These are phyloP conservation scores for Psettodes erumei DNA, from an alignment of 2,113 vertebrate genomes.

Conservation along the genomic window DNA sequence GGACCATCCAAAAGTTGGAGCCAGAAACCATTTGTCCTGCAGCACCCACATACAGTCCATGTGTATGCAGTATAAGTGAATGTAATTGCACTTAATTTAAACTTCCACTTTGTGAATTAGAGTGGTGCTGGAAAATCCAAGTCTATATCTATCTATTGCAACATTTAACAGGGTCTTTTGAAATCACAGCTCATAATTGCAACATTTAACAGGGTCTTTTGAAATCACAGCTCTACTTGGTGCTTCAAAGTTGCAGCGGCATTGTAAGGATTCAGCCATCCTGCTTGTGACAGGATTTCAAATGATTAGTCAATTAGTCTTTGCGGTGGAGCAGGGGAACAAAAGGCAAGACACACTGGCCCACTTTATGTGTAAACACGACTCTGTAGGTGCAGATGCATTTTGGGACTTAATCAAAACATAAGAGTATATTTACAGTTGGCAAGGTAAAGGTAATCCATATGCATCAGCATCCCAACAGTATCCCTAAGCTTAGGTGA, in stretches of 20 bases:
- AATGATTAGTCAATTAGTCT: constrained; percentile 47
- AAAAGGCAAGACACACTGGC: constrained; percentile 9
- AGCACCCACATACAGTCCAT: constrained; percentile 4
- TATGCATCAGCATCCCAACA: constrained; percentile 32
- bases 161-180: constrained; percentile 7
- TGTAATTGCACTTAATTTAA: constrained; percentile 6
- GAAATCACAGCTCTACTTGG: neutral
- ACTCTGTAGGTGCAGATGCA: constrained; percentile 13
- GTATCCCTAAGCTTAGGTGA: constrained; percentile 26
- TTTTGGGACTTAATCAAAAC: constrained; percentile 34
- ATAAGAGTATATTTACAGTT: constrained; percentile 24
- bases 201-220: constrained; percentile 6
- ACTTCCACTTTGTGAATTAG: neutral
- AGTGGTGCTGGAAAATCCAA: no score
- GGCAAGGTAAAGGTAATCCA: constrained; percentile 34
- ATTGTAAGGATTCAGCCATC: neutral
- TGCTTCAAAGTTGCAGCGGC: neutral
- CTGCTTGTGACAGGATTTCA: constrained; percentile 14
- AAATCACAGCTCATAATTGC: constrained; percentile 13
- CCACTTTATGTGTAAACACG: constrained; percentile 3
- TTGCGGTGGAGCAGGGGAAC: constrained; percentile 20
- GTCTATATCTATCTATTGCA: constrained; percentile 5
- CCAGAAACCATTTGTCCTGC: constrained; percentile 53
- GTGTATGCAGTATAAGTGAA: neutral
- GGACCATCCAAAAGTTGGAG: constrained; percentile 35